A percentile compares a stretch with the other conserved stretches of the same genome.
Evolutionary conservation across 2,113 vertebrate genomes (phyloP).

Genomic region (Hystrix cristata): DNA sequence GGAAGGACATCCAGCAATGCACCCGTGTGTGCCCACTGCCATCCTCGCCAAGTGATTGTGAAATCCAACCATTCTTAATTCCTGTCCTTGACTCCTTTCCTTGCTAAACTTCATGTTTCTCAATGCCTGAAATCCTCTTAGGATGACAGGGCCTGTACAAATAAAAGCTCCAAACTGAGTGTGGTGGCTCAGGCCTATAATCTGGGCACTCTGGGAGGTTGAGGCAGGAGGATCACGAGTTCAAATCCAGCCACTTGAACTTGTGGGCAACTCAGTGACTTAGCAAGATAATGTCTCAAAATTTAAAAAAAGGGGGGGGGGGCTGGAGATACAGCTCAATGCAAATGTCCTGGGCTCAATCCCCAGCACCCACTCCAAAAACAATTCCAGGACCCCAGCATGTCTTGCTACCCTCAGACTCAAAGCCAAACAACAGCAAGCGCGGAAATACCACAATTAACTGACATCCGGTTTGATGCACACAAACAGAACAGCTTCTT

Average conservation of each 20-base stretch:
- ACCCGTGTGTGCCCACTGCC: not conserved
- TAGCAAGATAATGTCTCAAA: not conserved
- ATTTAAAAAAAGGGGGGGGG: not conserved
- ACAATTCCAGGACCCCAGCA: conserved; percentile 74
- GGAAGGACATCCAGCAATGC: not conserved
- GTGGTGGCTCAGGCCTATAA: not conserved
- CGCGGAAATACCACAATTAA: conserved; percentile 83
- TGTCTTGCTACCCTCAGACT: conserved; percentile 84
- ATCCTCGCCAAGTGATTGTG: not conserved
- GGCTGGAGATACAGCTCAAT: not conserved
- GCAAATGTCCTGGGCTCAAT: not conserved
- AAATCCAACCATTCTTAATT: conserved; percentile 54
- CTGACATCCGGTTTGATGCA: conserved; percentile 81
- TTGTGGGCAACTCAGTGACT: not conserved
- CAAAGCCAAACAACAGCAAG: conserved; percentile 86
- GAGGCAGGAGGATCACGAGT: not conserved
- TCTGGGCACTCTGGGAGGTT: not conserved
- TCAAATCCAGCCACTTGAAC: not conserved
- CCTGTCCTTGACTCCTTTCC: conserved; percentile 76
- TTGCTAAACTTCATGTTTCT: conserved; percentile 83
- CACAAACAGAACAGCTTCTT: conserved; percentile 81
- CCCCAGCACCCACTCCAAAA: not conserved
- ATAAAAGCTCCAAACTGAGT: conserved; percentile 76
- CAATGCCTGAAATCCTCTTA: conserved; percentile 85
- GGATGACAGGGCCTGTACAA: conserved; percentile 82